Evolutionary conservation across 2,113 vertebrate species (phyloP), one percentile per base, ranked within the genome.

Genomic region (Sceloporus undulatus): DNA sequence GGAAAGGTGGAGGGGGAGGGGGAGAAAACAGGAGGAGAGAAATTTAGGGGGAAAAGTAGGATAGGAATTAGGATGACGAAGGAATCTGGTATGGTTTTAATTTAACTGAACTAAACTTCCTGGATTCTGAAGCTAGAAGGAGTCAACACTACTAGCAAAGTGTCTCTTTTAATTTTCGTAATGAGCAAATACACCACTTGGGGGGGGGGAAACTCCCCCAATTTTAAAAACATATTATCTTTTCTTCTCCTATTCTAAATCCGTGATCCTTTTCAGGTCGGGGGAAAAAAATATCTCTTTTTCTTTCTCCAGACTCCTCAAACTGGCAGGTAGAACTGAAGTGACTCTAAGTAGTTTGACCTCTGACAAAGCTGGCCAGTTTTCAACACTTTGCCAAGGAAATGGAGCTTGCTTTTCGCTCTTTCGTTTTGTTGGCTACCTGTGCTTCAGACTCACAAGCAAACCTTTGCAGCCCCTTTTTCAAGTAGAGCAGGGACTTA

Each of bases 331-430:
- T 80, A 71, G 73, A 82, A 82, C 82, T 70, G 54, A 85, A 84
- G 34, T 79, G 82, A 18, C 79, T 65, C 13, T 75, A 38, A 85
- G 82, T 74, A 1, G 54, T 84, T 74, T 86, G 81, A 80, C 1
- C 48, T 38, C 73, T 87, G 54, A 10, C 70, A 25, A 25, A n/a
- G 0, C 21, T 59, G 81, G 73, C 76, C 62, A 0, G 14, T 70
- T 93, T 83, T 86, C 76, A 87, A 84, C 83, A 48, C 56, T 89
- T 84, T 23, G 71, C 62, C 10, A 62, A 56, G 84, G 25, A 83
- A 84, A 82, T 0, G 9, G 52, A 90, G 88, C 90, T 34, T n/a
- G 1, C 25, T 73, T 56, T 3, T 3, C 10, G 1, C 14, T 34
- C 9, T 71, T 13, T 10, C 27, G 4, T 10, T 16, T 65, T 54